These are phyloP conservation scores for Australoheros facetus DNA, from an alignment of 2,797 vertebrate genomes.

Conservation along the genomic window DNA sequence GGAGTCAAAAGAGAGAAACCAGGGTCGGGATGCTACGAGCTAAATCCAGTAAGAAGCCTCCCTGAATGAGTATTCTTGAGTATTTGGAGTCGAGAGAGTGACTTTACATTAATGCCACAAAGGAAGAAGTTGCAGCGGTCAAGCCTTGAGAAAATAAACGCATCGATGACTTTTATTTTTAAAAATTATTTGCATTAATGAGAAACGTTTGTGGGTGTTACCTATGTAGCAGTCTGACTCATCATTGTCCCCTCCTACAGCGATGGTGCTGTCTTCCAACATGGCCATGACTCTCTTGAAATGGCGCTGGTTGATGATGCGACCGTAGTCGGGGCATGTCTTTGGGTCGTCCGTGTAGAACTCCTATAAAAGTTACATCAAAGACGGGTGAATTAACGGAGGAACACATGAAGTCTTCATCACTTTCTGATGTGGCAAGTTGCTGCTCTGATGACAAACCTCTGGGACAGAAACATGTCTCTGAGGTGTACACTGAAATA, in stretches of 20 bases:
- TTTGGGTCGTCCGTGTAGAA: conserved; percentile 91
- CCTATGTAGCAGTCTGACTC: conserved; percentile 88
- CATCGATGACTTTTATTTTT: not conserved
- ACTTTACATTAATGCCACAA: not conserved
- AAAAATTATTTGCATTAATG: not conserved
- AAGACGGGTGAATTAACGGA: not conserved
- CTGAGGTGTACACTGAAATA: not conserved
- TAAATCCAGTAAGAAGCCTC: too few species aligned
- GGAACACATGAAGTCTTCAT: not conserved
- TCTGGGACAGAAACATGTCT: not conserved
- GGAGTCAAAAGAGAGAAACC: not conserved
- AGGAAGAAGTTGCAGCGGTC: not conserved
- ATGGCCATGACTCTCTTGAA: conserved; percentile 85
- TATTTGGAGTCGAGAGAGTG: not conserved
- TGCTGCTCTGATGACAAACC: not conserved
- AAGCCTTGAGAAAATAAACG: not conserved
- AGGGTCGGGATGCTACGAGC: not conserved
- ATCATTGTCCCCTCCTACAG: conserved; percentile 85
- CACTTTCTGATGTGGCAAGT: not conserved
- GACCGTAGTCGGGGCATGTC: conserved; percentile 87
- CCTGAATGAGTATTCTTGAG: not conserved
- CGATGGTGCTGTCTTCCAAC: conserved; percentile 84
- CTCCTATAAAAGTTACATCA: conserved; percentile 75
- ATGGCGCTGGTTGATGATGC: conserved; percentile 89
- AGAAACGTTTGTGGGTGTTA: conserved; percentile 49